Base-by-base conservation (phyloP, 2,797 vertebrate species). In the Karalla daura region DNA sequence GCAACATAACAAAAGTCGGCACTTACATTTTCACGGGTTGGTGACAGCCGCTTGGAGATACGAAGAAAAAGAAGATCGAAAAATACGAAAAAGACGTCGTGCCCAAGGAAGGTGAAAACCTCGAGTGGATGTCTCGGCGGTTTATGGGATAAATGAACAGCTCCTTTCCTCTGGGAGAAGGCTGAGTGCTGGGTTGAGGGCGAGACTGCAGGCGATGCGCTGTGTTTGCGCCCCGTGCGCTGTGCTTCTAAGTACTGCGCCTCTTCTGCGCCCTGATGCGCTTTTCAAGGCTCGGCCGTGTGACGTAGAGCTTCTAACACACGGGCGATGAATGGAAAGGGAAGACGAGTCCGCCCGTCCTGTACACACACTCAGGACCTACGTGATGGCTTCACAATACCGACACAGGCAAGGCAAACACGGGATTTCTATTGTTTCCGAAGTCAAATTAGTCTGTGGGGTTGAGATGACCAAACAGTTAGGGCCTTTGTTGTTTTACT, bases 231-330 rank as follows among this genome's bases (percentile, higher is more conserved):
- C 28, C 7, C 4, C 14, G 43, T 0, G 45, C 1, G 33, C 8
- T 2, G 35, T 1, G 36, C 41, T 11, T 17, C 15, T 1, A 11
- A 18, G 11, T 20, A 25, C 56, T 21, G 40, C 2, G 1, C 52
- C 20, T 0, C 33, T 21, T 21, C 18, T 24, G 39, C 27, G 44
- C 28, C 28, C 7, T 7, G 28, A 30, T 30, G 28, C 28, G 28
- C 28, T 56, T 77, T 75, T 81, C 70, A 63, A 74, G 41, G 43
- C 55, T 27, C 18, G 14, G 39, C 32, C 10, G 33, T 37, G 0
- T 24, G 15, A 33, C 65, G 80, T n/a, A 18, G 15, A 8, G 2
- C n/a, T 33, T 3, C 8, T 3, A 21, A 2, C 12, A 36, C 43
- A 8, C 15, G n/a, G 13, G 13, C 11, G 58, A 35, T 46, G 49